Conservation (phyloP, 2,888 invertebrate species). For the Heterodera filipjevi region DNA sequence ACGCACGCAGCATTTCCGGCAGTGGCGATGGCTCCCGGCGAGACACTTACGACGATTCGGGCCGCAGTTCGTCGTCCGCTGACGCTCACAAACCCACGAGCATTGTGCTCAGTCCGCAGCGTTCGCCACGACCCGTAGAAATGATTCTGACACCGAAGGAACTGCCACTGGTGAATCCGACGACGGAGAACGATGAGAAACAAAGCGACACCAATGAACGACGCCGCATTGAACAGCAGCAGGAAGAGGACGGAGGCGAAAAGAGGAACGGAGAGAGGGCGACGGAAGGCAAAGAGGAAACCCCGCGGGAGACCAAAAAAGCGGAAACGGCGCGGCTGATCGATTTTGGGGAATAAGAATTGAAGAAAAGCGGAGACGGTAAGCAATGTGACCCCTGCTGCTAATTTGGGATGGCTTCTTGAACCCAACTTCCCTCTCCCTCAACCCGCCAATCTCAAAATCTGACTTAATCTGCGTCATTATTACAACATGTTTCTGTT, state of each 20-base stretch:
- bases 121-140: neutral
- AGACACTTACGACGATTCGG: neutral
- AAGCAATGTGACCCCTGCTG: too few species aligned
- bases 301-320: neutral
- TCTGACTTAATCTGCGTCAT: too few species aligned
- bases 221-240: neutral
- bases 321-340: neutral
- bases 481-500: too few species aligned
- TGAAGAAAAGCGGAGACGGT: neutral
- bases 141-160: constrained; percentile 6
- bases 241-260: neutral
- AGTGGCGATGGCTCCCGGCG: constrained; percentile 10
- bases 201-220: neutral
- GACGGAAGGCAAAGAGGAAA: neutral
- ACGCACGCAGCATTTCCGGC: constrained; percentile 15
- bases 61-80: constrained; percentile 13
- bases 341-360: neutral
- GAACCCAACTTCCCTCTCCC: too few species aligned
- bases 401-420: too few species aligned
- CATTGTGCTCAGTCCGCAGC: neutral
- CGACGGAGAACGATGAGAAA: neutral
- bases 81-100: neutral
- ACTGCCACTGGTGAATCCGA: too few species aligned
- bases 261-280: neutral
- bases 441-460: too few species aligned